Percentiles rank a stretch among this genome's conserved stretches.
These are phyloP conservation scores for Gadus macrocephalus DNA, from an alignment of 2,113 vertebrate genomes.

Conservation along the genomic window DNA sequence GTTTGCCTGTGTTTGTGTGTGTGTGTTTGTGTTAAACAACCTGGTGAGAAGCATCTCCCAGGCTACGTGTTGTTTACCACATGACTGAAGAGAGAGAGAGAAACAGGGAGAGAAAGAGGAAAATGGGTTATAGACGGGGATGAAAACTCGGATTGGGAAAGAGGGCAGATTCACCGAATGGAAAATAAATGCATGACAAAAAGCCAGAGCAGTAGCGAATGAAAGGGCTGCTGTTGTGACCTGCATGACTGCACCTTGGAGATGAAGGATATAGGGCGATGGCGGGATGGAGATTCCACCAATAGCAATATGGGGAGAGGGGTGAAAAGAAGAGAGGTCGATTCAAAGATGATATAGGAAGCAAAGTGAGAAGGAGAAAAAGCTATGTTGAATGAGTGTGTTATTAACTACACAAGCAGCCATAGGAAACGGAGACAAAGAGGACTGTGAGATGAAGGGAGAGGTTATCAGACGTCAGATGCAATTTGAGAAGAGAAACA, in stretches of 20 bases:
- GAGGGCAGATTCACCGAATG: background rate
- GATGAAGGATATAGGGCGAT: background rate
- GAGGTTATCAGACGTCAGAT: background rate
- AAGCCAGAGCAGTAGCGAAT: no score
- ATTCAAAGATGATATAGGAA: slow-evolving; percentile 2
- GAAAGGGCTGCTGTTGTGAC: no score
- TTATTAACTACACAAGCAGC: background rate
- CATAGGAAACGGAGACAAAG: slow-evolving; percentile 3
- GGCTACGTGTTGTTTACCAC: slow-evolving; percentile 35
- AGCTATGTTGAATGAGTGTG: no score
- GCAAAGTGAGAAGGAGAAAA: background rate
- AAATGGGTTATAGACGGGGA: background rate
- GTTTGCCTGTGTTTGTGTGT: slow-evolving; percentile 7
- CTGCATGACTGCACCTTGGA: no score
- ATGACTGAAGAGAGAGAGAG: slow-evolving; percentile 18
- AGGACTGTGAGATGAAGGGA: background rate
- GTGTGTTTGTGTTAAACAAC: slow-evolving; percentile 30
- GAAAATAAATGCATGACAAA: background rate
- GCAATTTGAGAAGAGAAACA: background rate
- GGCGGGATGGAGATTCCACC: background rate
- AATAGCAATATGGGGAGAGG: background rate
- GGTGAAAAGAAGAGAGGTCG: slow-evolving; percentile 4
- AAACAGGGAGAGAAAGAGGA: slow-evolving; percentile 6
- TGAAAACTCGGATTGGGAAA: background rate
- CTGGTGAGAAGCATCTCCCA: slow-evolving; percentile 31